Evolutionary conservation across 2,888 invertebrate genomes (phyloP).

Genomic region (Perizoma affinitatum): DNA sequence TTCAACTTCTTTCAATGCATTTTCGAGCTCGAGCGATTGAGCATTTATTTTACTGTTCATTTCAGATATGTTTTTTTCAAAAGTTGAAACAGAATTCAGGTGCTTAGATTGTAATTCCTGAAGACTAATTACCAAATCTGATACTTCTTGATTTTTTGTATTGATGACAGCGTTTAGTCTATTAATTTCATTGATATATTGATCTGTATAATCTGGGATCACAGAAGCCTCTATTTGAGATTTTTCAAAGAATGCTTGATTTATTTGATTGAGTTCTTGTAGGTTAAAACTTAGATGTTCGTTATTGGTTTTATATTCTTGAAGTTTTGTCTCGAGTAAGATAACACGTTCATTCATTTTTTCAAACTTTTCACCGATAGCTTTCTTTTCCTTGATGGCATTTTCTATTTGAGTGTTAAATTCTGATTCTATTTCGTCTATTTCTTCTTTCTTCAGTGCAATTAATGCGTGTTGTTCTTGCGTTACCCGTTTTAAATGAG

Average conservation of each 20-base stretch:
- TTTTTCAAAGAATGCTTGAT: constrained; percentile 61
- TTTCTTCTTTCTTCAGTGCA: constrained; percentile 69
- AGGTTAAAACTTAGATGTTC: constrained; percentile 62
- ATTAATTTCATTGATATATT: constrained; percentile 83
- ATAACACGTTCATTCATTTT: constrained; percentile 77
- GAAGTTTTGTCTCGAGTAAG: constrained; percentile 62
- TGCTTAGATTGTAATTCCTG: constrained; percentile 55
- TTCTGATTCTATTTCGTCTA: constrained; percentile 74
- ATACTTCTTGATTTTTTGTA: constrained; percentile 77
- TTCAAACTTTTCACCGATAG: constrained; percentile 74
- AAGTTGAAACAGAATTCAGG: constrained; percentile 48
- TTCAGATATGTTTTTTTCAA: constrained; percentile 61
- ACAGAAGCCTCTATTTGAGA: constrained; percentile 43
- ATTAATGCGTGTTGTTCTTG: constrained; percentile 68
- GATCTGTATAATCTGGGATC: constrained; percentile 74
- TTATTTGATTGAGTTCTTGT: constrained; percentile 63
- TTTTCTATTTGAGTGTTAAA: constrained; percentile 76
- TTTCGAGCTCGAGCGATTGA: constrained; percentile 46
- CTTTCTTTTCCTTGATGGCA: constrained; percentile 77
- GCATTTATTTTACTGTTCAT: constrained; percentile 60
- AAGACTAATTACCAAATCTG: constrained; percentile 58
- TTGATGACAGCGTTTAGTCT: constrained; percentile 78
- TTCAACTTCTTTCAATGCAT: constrained; percentile 47
- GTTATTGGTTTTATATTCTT: constrained; percentile 64
- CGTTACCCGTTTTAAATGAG: constrained; percentile 62